Base-by-base conservation (phyloP, 2,797 vertebrate species). In the Falco berigora region DNA sequence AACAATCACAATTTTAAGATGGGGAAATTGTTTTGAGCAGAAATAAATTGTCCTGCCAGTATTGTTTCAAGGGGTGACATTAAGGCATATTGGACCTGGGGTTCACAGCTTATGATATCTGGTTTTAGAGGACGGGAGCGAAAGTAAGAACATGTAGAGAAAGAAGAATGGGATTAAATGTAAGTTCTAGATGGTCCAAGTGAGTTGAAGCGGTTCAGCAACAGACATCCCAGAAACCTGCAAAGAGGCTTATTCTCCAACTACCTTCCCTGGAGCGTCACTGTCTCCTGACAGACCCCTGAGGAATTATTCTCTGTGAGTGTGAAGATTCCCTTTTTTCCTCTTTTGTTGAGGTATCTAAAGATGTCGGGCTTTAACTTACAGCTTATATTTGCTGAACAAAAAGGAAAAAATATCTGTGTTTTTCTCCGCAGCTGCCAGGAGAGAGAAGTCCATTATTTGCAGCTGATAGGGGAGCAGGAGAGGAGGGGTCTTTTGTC, bases 1-100 rank as follows among this genome's bases (percentile, higher is more conserved):
- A 92, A 95, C 78, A 89, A 88, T 86, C 93, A 84, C 92, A 73
- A 66, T 92, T 91, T 95, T 83, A 86, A 92, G 85, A 88, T 8
- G 4, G 17, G n/a, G 62, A 95, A 80, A 91, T 91, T 52, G 68
- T 88, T 89, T 78, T 81, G 91, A 96, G 87, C 47, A 92, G 67
- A 94, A 96, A 90, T 56, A 90, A 91, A 91, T 86, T 75, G 61
- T 71, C 75, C 79, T 92, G 85, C 72, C 56, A 52, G 79, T 90
- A 52, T 83, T 83, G 49, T 86, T 88, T 83, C 76, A 27, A 0
- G 13, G 50, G 38, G 58, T 88, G 62, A 69, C 50, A 49, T 88
- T 88, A 96, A 88, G 72, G 64, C 25, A 59, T 21, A 5, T 79
- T 59, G 86, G 47, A 55, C 87, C 81, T 92, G 88, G 36, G 17